These are phyloP conservation scores for Hirtodrosophila histrioides DNA, from an alignment of 2,888 invertebrate species.

Conservation along the genomic window DNA sequence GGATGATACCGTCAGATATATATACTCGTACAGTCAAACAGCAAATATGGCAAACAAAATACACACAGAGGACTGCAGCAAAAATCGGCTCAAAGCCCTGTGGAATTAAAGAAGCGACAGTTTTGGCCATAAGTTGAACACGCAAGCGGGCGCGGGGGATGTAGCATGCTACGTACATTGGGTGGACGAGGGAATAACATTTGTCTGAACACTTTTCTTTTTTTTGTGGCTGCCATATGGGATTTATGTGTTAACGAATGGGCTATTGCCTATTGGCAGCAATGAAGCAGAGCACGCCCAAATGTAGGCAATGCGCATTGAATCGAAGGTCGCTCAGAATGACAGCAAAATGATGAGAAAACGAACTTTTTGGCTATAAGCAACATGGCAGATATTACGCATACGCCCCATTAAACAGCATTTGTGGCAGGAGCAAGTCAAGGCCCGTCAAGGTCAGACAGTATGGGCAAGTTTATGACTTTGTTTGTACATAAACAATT, in stretches of 20 bases:
- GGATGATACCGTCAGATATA: neutral
- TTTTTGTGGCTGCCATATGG: constrained; percentile 27
- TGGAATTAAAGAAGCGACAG: constrained; percentile 36
- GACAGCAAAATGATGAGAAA: constrained; percentile 4
- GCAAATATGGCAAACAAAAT: constrained; percentile 36
- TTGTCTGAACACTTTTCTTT: constrained; percentile 25
- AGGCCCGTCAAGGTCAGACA: neutral
- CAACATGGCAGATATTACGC: constrained; percentile 15
- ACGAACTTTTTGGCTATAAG: constrained; percentile 11
- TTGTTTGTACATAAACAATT: neutral
- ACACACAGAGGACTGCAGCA: constrained; percentile 25
- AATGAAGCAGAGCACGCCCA: constrained; percentile 23
- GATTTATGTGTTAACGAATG: constrained; percentile 47
- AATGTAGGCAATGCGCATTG: constrained; percentile 25
- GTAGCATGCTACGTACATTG: neutral
- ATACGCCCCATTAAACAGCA: constrained; percentile 37
- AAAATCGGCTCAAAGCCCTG: constrained; percentile 20
- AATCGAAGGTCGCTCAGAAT: constrained; percentile 9
- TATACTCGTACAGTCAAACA: constrained; percentile 2
- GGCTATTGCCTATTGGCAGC: constrained; percentile 18
- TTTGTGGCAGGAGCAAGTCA: constrained; percentile 1
- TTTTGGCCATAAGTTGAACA: constrained; percentile 34
- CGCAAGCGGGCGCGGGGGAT: neutral
- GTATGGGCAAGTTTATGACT: neutral
- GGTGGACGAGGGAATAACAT: constrained; percentile 23